Percentiles rank a stretch among this genome's conserved stretches.
phyloP scores from a whole-genome alignment of 2,113 vertebrate species.

The Sapajus apella region DNA sequence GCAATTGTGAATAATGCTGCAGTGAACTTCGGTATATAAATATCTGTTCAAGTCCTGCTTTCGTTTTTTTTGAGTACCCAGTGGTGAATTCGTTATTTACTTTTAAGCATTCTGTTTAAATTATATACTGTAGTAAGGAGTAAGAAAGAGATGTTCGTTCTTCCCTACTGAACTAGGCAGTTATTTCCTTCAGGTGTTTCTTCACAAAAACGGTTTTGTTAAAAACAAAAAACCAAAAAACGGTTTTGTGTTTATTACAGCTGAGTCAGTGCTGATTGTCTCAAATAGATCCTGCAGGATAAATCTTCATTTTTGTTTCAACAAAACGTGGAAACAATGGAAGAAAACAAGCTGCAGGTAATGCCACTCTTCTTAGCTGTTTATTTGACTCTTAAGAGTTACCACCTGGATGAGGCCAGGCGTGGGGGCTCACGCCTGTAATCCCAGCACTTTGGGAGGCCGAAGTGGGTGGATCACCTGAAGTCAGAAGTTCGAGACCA shows the following conservation, averaged over 20 bases:
- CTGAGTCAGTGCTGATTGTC: not conserved
- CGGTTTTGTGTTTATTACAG: conserved; percentile 49
- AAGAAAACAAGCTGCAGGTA: conserved; percentile 50
- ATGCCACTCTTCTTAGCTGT: not conserved
- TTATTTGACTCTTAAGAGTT: not conserved
- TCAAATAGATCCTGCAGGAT: not conserved
- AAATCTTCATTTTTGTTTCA: not conserved
- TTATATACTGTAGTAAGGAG: not conserved
- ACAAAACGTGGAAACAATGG: conserved; percentile 45
- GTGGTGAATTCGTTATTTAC: no score
- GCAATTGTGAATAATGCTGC: no score
- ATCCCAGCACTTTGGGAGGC: no score
- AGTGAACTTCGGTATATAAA: no score
- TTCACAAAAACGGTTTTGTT: not conserved
- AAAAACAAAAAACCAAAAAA: not conserved
- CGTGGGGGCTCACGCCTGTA: no score
- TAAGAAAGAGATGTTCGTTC: not conserved
- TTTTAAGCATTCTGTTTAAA: no score
- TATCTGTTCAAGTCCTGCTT: no score
- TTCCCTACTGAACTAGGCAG: no score
- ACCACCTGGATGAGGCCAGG: not conserved
- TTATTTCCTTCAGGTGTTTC: not conserved
- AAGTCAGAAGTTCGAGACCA: no score
- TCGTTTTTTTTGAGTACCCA: no score
- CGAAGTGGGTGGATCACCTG: no score